Evolutionary conservation across 2,888 invertebrate genomes (phyloP), one percentile per base, ranked within the genome.

Genomic region (Polia nebulosa): DNA sequence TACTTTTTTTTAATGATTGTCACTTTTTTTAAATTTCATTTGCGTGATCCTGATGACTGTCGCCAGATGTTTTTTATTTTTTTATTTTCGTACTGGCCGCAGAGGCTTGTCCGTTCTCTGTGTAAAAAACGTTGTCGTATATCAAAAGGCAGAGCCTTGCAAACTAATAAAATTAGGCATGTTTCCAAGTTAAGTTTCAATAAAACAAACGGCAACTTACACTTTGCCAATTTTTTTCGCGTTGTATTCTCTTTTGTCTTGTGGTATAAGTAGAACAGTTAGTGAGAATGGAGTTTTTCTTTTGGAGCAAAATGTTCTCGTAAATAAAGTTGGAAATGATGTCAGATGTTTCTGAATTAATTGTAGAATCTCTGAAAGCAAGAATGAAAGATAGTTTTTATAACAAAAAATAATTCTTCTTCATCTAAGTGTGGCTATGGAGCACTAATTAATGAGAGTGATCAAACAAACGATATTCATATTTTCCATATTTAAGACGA

Each of bases 151-250:
- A 25, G 22, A 71, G 58, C 67, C 65, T 74, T 70, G 57, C 63
- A 78, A 83, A 82, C 66, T 80, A 80, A 82, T 85, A 85, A 86
- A 83, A 84, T 88, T 87, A 89, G 88, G 88, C 87, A 87, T 67
- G 66, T 62, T 44, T 87, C 89, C 87, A 88, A 85, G 76, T 77
- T 58, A 53, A 70, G 52, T 81, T 81, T 80, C 65, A 69, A 75
- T 81, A 77, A 80, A 82, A 83, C 63, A 79, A 78, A 75, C 63
- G 34, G 70, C 66, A 79, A 70, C 69, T 76, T 66, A 75, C 72
- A 76, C 69, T 78, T 71, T 56, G 77, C 66, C 81, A 81, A 76
- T 58, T 60, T 53, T 55, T 56, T 72, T 59, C 11, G n/a, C n/a
- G n/a, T 53, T 55, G 55, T 65, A 22, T 34, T 22, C 36, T 17